Conservation (phyloP, 1,140 invertebrate species). For the Acyrthosiphon pisum region DNA sequence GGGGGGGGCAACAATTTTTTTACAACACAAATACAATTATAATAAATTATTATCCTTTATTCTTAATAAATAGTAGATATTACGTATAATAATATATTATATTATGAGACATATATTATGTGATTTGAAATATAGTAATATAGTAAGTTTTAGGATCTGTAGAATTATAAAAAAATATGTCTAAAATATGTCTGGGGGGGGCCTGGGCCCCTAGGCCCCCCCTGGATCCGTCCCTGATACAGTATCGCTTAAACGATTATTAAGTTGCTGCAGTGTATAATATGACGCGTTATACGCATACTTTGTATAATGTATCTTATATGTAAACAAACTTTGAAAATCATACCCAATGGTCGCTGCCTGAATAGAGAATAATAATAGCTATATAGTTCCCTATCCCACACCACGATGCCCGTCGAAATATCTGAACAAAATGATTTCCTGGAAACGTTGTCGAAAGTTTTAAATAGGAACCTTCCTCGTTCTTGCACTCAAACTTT, state of each 20-base stretch:
- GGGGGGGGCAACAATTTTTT: too few species aligned
- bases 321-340: constrained; percentile 17
- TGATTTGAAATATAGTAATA: too few species aligned
- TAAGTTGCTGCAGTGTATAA: background rate
- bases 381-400: background rate
- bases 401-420: background rate
- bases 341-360: background rate
- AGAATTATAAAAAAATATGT: too few species aligned
- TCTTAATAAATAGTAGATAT: too few species aligned
- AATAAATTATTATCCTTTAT: too few species aligned
- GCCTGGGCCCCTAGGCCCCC: too few species aligned
- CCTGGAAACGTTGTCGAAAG: background rate
- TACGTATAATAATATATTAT: too few species aligned
- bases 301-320: background rate
- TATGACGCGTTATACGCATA: background rate
- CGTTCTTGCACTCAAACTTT: background rate
- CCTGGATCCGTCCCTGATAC: too few species aligned
- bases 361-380: background rate
- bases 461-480: background rate
- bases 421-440: background rate
- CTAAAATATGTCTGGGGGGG: too few species aligned
- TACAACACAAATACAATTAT: too few species aligned
- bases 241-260: background rate
- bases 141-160: too few species aligned
- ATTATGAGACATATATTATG: too few species aligned